Evolutionary conservation across 2,113 vertebrate species (phyloP).

Genomic region (Gadus chalcogrammus): DNA sequence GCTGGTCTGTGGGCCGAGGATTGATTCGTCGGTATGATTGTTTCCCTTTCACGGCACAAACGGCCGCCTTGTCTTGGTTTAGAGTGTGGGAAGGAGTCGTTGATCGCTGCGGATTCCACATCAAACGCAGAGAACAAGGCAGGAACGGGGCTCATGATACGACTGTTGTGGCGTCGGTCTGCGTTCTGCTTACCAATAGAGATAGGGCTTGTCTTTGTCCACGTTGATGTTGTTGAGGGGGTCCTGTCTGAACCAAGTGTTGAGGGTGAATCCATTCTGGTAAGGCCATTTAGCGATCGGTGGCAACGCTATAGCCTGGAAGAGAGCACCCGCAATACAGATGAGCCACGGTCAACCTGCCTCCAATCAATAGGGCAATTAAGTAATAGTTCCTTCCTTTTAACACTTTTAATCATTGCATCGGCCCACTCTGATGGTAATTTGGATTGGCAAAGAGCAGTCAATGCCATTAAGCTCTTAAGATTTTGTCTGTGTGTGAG

Average conservation of each 20-base stretch:
- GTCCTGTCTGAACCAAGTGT: conserved; percentile 99
- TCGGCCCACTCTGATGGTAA: too few relatives aligned
- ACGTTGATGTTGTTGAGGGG: conserved; percentile 99
- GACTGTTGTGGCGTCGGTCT: neutral
- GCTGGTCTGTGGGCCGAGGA: too few relatives aligned
- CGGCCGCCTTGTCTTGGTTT: too few relatives aligned
- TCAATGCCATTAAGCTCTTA: too few relatives aligned
- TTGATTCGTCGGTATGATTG: too few relatives aligned
- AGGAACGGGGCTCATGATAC: neutral
- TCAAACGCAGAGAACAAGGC: too few relatives aligned
- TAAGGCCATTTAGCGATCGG: conserved; percentile 99
- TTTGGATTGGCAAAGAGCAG: too few relatives aligned
- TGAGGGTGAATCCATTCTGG: conserved; percentile 98
- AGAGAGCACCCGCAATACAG: conserved; percentile 18
- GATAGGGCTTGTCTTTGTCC: conserved; percentile 99
- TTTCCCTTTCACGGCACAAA: too few relatives aligned
- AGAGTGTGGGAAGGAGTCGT: too few relatives aligned
- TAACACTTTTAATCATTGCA: conserved; percentile 2
- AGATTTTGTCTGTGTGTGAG: too few relatives aligned
- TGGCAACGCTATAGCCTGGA: conserved; percentile 94
- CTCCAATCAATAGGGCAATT: conserved; percentile 16
- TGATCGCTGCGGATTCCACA: too few relatives aligned
- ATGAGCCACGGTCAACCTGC: conserved; percentile 5
- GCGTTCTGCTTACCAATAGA: conserved; percentile 88
- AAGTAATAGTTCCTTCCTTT: conserved; percentile 13